Base-by-base conservation (phyloP, 2,113 vertebrate species). In the Oreochromis niloticus region DNA sequence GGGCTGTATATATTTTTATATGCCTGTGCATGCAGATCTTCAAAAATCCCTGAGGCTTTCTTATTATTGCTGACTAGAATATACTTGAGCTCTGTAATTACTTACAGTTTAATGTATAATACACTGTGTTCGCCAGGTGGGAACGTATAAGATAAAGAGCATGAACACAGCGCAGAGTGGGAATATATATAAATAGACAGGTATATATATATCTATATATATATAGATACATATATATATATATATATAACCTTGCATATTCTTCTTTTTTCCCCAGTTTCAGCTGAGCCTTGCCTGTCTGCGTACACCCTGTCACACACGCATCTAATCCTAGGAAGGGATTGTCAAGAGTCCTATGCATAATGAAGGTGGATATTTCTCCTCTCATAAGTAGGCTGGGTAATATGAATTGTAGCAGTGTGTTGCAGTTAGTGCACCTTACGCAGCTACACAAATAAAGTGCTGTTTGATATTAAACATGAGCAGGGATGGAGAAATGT, bases 21-120 rank as follows among this genome's bases (percentile, higher is more conserved):
- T 82, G 71, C 75, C 46, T 87, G 39, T 83, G 86, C 81, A 87
- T 85, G 85, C 85, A 78, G 80, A 87, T 91, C 30, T 68, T 82
- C 27, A 57, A 83, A 87, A 90, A 78, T 83, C 88, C 92, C 90
- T 17, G 34, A 89, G 90, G 89, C 80, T 90, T 90, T 87, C 84
- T 89, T 89, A 82, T 91, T 90, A 93, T 88, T 46, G 88, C 93
- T 94, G 90, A 93, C 90, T 92, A 61, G 84, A 92, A 91, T 85
- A 91, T 83, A 86, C 87, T 81, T 89, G 68, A 94, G 91, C 80
- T 87, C 73, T 63, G 85, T 94, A 90, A 89, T 93, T 94, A 93
- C 91, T 93, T 95, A 89, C 79, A 93, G 90, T 93, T 95, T 89
- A 91, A 92, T 91, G 87, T 91, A 88, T 89, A 88, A 93, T 87